Base-by-base conservation (phyloP, 1,140 invertebrate species). In the Trissolcus basalis region DNA sequence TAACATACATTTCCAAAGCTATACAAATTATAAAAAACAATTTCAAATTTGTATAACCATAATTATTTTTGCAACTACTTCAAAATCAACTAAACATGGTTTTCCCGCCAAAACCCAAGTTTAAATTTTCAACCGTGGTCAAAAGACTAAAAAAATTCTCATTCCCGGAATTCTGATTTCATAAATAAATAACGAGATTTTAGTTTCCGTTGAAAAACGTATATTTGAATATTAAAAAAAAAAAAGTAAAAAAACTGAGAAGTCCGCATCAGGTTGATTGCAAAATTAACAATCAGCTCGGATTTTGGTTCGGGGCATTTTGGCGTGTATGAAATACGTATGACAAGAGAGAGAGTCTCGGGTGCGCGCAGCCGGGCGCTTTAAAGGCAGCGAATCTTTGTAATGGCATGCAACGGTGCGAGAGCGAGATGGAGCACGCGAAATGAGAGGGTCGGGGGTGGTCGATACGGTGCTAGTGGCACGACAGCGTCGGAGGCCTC, bases 391-490 rank as follows among this genome's bases (percentile, higher is more conserved):
- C 59, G 68, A 71, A 71, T 72, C 69, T 72, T 71, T 61, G 60
- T 69, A 67, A 65, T 67, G 72, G 59, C 61, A 69, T 77, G 55
- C 61, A 67, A 53, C 19, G 27, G 63, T 53, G 61, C 45, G 54
- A 14, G 15, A 60, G 53, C 13, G 50, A 77, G 54, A 65, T 11
- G 43, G 45, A n/a, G 55, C 45, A 54, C 54, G 44, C 54, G 60
- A 71, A 67, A 67, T 70, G 64, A 67, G 74, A 67, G 79, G 77
- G 68, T 76, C 63, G 79, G 65, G 77, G 82, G 80, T 84, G 86
- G 86, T 87, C 85, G 86, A 87, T 87, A 87, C 83, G 85, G 81
- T 80, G 81, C 84, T 84, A 80, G 83, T 83, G 83, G 83, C 83
- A 80, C 84, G 83, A 84, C 82, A 85, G 82, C 83, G 84, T 84